These are phyloP conservation scores for Dendropsophus ebraccatus DNA, from an alignment of 2,113 vertebrate species.

Conservation along the genomic window DNA sequence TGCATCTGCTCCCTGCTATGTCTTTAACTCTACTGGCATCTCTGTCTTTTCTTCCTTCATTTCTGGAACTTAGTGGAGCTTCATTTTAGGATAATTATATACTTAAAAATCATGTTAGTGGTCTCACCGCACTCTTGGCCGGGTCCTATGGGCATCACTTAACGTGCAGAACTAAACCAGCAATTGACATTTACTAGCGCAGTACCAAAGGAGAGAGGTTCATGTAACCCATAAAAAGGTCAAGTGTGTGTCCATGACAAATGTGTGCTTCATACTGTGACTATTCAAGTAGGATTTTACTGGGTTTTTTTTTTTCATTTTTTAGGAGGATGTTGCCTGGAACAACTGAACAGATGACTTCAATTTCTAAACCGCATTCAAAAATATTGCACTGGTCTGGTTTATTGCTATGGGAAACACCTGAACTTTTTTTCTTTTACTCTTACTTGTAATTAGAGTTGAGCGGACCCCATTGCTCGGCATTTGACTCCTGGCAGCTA, in stretches of 20 bases:
- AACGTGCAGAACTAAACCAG: slow-evolving; percentile 14
- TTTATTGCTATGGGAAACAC: too few species aligned
- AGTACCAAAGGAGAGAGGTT: background rate
- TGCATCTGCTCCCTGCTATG: too few species aligned
- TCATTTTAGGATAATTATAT: slow-evolving; percentile 36
- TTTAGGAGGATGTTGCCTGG: too few species aligned
- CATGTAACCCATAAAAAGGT: slow-evolving; percentile 15
- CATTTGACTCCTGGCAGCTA: too few species aligned
- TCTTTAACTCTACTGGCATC: background rate
- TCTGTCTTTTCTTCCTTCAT: background rate
- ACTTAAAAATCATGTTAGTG: slow-evolving; percentile 35
- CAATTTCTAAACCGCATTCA: background rate
- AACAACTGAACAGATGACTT: background rate
- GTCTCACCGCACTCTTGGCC: slow-evolving; percentile 33
- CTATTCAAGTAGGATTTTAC: too few species aligned
- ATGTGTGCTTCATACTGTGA: too few species aligned
- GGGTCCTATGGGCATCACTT: background rate
- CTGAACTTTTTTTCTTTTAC: too few species aligned
- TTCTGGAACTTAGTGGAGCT: background rate
- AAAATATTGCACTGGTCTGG: background rate
- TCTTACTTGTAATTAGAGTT: too few species aligned
- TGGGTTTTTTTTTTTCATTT: background rate
- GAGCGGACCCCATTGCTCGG: too few species aligned
- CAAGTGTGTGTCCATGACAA: background rate
- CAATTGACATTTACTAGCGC: background rate